These are phyloP conservation scores for Danio choprae DNA, from an alignment of 2,797 vertebrate genomes.

Conservation along the genomic window DNA sequence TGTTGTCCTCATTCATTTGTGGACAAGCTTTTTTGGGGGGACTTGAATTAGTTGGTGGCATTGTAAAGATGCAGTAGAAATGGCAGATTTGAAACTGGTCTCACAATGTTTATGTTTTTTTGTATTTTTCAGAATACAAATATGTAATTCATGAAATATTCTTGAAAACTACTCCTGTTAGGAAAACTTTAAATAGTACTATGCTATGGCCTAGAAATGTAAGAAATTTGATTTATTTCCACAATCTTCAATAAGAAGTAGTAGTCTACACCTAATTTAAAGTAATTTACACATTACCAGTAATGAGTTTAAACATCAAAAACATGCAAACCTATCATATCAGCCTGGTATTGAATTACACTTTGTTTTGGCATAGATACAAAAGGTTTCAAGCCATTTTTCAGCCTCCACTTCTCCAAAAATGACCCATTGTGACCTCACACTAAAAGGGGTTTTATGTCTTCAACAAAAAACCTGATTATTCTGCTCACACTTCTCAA, in stretches of 20 bases:
- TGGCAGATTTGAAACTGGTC: too few species aligned
- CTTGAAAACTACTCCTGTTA: too few species aligned
- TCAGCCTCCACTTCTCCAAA: slow-evolving; percentile 27
- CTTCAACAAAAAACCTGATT: neutral
- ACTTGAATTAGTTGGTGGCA: too few species aligned
- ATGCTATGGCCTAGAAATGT: too few species aligned
- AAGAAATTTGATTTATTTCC: too few species aligned
- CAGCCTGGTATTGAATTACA: neutral
- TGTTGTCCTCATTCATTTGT: too few species aligned
- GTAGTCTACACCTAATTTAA: neutral
- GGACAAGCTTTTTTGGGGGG: too few species aligned
- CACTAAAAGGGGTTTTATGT: slow-evolving; percentile 44
- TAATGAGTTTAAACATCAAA: slow-evolving; percentile 4
- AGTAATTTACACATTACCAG: neutral
- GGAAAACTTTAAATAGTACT: too few species aligned
- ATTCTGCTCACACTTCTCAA: neutral
- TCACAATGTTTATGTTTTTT: too few species aligned
- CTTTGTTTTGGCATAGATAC: neutral
- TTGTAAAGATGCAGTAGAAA: too few species aligned
- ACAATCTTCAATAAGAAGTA: neutral
- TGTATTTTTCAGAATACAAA: too few species aligned
- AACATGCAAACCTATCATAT: neutral
- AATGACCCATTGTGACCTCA: slow-evolving; percentile 1
- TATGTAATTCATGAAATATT: too few species aligned
- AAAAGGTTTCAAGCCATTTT: slow-evolving; percentile 10